Conservation (phyloP, 2,797 vertebrate species). For the Tenualosa thibaudeaui region DNA sequence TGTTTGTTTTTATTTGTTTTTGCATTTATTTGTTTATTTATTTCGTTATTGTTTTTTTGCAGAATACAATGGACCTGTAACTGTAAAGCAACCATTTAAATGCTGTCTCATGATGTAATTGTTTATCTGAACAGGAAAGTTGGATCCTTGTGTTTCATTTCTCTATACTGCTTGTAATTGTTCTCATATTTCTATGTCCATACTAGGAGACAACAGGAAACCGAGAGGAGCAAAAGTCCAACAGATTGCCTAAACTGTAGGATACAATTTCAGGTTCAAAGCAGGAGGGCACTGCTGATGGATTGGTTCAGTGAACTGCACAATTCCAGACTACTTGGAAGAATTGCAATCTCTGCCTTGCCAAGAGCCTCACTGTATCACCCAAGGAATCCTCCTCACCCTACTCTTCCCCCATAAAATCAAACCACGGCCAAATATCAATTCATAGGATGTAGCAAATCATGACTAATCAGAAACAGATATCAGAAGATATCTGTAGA, state of each 20-base stretch:
- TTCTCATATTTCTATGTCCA: constrained; percentile 8
- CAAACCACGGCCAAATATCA: background rate
- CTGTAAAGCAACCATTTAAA: constrained; percentile 6
- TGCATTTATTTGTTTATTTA: too few species aligned
- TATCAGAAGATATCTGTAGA: background rate
- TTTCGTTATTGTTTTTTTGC: background rate
- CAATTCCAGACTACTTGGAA: constrained; percentile 18
- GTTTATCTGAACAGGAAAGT: constrained; percentile 3
- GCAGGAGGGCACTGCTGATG: constrained; percentile 16
- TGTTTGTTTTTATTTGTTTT: background rate
- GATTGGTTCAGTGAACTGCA: constrained; percentile 24
- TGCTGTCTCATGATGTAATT: background rate
- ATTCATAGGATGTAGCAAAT: background rate
- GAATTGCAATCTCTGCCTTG: constrained; percentile 9
- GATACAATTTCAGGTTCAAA: constrained; percentile 27
- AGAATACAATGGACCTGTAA: background rate
- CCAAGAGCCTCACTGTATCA: constrained; percentile 4
- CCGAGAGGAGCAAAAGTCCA: constrained; percentile 17
- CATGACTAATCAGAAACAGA: background rate
- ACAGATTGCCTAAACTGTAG: constrained; percentile 24
- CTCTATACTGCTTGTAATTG: background rate
- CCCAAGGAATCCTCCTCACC: background rate
- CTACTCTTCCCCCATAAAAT: background rate
- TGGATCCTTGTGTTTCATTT: background rate
- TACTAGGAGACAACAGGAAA: background rate